These are phyloP conservation scores for Sepiola atlantica DNA, from an alignment of 2,888 invertebrate genomes.

Conservation along the genomic window DNA sequence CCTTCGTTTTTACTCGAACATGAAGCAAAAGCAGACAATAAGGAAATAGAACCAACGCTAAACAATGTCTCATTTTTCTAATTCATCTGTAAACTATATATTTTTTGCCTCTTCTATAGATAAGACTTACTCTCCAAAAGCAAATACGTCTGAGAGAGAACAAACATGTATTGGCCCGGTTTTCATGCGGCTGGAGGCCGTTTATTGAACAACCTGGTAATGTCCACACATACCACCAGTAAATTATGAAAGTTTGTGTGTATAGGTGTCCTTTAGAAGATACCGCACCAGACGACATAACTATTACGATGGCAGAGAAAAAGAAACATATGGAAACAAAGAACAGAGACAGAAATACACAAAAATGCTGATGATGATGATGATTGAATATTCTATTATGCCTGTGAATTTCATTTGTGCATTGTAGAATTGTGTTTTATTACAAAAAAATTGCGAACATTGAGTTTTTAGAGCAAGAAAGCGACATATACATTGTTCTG, in stretches of 20 bases:
- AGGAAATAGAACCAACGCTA: not conserved
- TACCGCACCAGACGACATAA: not conserved
- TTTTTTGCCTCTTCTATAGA: not conserved
- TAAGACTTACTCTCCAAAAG: not conserved
- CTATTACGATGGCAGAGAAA: not conserved
- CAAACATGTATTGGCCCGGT: not conserved
- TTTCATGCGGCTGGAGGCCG: not conserved
- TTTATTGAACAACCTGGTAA: not conserved
- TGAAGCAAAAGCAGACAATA: not conserved
- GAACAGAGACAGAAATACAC: not conserved
- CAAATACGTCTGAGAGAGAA: not conserved
- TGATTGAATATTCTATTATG: not conserved
- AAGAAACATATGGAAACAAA: not conserved
- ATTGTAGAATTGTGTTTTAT: not conserved
- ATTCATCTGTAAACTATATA: not conserved
- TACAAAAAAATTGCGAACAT: not conserved
- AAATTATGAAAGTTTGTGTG: not conserved
- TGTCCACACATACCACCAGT: not conserved
- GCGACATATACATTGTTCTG: not conserved
- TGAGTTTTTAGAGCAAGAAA: not conserved
- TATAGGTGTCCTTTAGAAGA: not conserved
- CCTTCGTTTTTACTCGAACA: not conserved
- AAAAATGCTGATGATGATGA: not conserved
- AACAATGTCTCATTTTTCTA: not conserved
- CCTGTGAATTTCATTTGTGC: not conserved